Base-by-base conservation (phyloP, 2,888 invertebrate species). In the Frankliniella intonsa region DNA sequence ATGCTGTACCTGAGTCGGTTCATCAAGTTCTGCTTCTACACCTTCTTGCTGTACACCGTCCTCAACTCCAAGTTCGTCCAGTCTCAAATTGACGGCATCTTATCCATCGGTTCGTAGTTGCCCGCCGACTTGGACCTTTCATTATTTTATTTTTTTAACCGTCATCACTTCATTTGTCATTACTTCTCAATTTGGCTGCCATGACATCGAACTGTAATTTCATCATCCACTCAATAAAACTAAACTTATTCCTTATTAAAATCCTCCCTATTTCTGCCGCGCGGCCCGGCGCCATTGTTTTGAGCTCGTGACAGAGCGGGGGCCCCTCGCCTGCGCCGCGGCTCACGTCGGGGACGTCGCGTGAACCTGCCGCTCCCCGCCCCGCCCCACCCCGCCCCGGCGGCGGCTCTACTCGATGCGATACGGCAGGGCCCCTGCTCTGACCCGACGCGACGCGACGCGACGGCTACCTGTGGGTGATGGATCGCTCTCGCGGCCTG, bases 11-110 rank as follows among this genome's bases (percentile, higher is more conserved):
- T 10, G 10, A 76, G 22, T 9, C 69, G 69, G 22, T 12, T 76
- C 25, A 10, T 76, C 25, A 76, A 76, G 25, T 76, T 76, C 69
- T n/a, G 22, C 25, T 76, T 76, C 69, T 76, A 76, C 69, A 76
- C 69, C 69, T 22, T 22, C 25, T 12, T 76, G 22, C 25, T 76
- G 22, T 76, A 76, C 69, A 9, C 25, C 11, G 69, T 25, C 11
- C 69, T 76, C 22, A 76, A 25, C 69, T 76, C 69, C 25, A 25
- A 25, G 22, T 25, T 76, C 22, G 69, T 76, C 22, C 69, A 76
- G 69, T 14, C 55, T 19, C 55, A 14, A 12, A 10, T 55, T 14
- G 17, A 55, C 17, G 55, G 12, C 69, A 25, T 76, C 69, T 55
- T 55, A 14, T 5, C 55, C 69, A 9, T 12, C 25, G 9, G 12